phyloP scores from a whole-genome alignment of 2,888 invertebrate genomes.

The Zelleria hepariella region DNA sequence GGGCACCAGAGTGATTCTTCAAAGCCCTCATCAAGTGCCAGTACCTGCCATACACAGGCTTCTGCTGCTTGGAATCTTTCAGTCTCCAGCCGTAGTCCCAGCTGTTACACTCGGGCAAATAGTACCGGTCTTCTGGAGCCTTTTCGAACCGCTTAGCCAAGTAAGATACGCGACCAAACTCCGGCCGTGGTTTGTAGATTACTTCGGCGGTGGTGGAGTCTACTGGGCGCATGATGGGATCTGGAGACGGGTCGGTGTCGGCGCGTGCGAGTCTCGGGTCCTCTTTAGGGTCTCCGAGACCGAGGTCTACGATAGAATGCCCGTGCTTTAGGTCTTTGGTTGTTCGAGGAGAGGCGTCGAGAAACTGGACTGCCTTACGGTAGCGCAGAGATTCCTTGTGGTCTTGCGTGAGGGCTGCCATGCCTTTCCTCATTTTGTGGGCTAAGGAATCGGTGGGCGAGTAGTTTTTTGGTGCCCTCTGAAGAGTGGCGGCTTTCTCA shows the following conservation, averaged over 20 bases:
- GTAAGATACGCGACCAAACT: conserved; percentile 30
- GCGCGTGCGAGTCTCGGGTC: conserved; percentile 31
- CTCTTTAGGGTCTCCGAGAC: conserved; percentile 29
- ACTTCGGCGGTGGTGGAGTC: conserved; percentile 24
- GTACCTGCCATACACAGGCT: neutral
- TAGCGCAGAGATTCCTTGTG: conserved; percentile 8
- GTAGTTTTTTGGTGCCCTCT: neutral
- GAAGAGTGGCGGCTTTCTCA: neutral
- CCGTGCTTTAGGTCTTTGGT: conserved; percentile 24
- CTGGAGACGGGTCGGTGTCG: conserved; percentile 23
- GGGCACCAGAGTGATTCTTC: neutral
- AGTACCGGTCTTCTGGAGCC: conserved; percentile 29
- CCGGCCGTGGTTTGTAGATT: conserved; percentile 29
- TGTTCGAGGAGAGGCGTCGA: conserved; percentile 3
- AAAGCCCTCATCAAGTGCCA: neutral
- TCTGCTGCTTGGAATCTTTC: neutral
- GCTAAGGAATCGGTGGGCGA: conserved; percentile 14
- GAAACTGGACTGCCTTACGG: neutral
- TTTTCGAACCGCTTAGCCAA: conserved; percentile 25
- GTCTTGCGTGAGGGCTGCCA: conserved; percentile 27
- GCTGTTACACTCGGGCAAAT: conserved; percentile 25
- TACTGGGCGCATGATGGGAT: conserved; percentile 34
- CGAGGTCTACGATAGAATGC: conserved; percentile 30
- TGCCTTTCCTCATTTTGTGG: conserved; percentile 22
- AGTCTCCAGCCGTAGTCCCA: conserved; percentile 27